Evolutionary conservation across 2,888 invertebrate genomes (phyloP), one percentile per base, ranked within the genome.

Genomic region (Drosophila paracracens): DNA sequence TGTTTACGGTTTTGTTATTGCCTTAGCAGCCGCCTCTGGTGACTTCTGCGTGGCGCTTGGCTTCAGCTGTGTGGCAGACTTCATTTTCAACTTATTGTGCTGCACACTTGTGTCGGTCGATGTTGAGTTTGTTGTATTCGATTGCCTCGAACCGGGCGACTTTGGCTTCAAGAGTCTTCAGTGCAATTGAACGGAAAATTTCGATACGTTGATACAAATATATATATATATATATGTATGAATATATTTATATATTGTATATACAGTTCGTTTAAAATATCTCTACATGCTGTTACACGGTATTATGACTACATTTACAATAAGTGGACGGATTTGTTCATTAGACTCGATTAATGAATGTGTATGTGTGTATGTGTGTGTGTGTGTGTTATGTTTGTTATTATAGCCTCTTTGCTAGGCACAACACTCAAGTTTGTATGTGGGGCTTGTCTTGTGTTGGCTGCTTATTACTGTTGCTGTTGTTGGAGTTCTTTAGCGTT

Each of bases 81-180:
- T 82, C 79, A 90, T 79, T 74, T 81, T 82, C 65, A 92, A 76
- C 74, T 89, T 86, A 67, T 85, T 90, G 46, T 76, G 79, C 31
- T 77, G 82, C 63, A 76, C 66, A 62, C 53, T 78, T 35, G 73
- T 64, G 50, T 91, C 90, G 40, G 76, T 78, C 4, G 87, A 72
- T n/a, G 91, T 91, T 48, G 92, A 91, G 52, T 82, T 90, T 27
- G 92, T 90, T 51, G 92, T 92, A 58, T 80, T 88, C 57, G 89
- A 83, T 67, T 88, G 83, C 68, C 81, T 88, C 63, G 89, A 82
- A 68, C 83, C 77, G 65, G 87, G 74, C 54, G 83, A 83, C 67
- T 71, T 89, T 70, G 74, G 77, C 81, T 90, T 89, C 72, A 70
- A 76, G 68, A 89, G 80, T 87, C 92, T 91, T 91, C 82, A 53